These are phyloP conservation scores for Leptogaster cylindrica DNA, from an alignment of 2,888 invertebrate genomes.

Conservation along the genomic window DNA sequence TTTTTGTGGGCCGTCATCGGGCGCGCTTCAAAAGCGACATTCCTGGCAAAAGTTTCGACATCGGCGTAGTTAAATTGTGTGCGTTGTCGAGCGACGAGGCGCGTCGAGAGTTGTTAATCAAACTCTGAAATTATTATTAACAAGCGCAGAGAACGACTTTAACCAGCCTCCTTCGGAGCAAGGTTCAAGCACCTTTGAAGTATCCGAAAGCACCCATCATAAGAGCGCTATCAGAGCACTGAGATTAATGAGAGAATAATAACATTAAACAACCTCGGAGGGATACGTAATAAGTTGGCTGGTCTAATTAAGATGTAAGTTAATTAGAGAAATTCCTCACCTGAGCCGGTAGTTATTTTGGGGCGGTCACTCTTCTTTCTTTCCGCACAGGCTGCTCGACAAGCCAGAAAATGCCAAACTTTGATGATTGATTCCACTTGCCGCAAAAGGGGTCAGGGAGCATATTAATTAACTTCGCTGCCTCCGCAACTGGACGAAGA, in stretches of 20 bases:
- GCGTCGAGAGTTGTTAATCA: not conserved
- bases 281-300: constrained; percentile 43
- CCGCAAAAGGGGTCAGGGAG: constrained; percentile 33
- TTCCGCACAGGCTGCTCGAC: constrained; percentile 32
- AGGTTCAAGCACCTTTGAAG: constrained; percentile 34
- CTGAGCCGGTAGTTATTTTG: constrained; percentile 39
- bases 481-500: not conserved
- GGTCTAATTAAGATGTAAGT: constrained; percentile 48
- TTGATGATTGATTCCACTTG: constrained; percentile 45
- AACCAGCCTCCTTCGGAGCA: constrained; percentile 12
- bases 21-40: not conserved
- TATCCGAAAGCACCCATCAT: constrained; percentile 20
- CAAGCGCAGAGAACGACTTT: constrained; percentile 19
- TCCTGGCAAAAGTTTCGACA: not conserved
- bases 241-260: constrained; percentile 47
- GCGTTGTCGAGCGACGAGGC: not conserved
- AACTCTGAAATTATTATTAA: constrained; percentile 37
- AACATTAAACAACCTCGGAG: constrained; percentile 43
- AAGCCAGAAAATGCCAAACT: constrained; percentile 40
- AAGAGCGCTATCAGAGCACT: constrained; percentile 29
- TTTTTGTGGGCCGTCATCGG: constrained; percentile 14
- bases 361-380: constrained; percentile 41
- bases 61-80: constrained; percentile 7
- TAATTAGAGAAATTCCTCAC: constrained; percentile 47
- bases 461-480: constrained; percentile 45